These are phyloP conservation scores for Aselliscus stoliczkanus DNA, from an alignment of 2,797 vertebrate species.

Conservation along the genomic window DNA sequence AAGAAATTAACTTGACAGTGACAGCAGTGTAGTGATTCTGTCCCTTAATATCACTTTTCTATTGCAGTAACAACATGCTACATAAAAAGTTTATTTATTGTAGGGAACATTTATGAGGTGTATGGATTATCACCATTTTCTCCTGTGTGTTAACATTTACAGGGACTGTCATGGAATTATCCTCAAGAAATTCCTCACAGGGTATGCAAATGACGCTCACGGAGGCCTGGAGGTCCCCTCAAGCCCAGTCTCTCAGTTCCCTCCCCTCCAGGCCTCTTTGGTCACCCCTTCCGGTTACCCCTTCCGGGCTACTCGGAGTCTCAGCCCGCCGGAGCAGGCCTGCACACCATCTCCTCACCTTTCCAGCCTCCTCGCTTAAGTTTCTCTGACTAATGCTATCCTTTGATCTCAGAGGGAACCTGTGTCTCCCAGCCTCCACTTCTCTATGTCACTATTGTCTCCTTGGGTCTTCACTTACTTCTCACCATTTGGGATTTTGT, in stretches of 20 bases:
- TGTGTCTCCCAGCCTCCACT: background rate
- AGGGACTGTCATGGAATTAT: too few relatives aligned
- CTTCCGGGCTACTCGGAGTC: background rate
- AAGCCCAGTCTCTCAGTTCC: background rate
- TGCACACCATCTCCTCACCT: background rate
- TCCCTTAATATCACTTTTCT: background rate
- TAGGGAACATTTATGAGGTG: rapidly evolving
- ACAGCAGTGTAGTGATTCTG: background rate
- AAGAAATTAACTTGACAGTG: background rate
- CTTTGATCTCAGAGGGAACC: too few relatives aligned
- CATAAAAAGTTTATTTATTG: rapidly evolving
- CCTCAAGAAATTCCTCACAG: background rate
- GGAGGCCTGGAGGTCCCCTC: rapidly evolving
- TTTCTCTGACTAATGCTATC: too few relatives aligned
- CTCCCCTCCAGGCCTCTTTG: background rate
- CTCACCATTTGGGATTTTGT: background rate
- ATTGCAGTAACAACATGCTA: background rate
- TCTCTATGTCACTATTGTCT: background rate
- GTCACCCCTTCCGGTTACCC: background rate
- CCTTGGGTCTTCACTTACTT: background rate
- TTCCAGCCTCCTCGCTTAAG: background rate
- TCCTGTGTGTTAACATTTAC: background rate
- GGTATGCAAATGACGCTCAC: background rate
- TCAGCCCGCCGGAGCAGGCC: rapidly evolving
- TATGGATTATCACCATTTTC: background rate